A percentile compares a stretch with the other conserved stretches of the same genome.
These are phyloP conservation scores for Isaurus tuberculatus DNA, from an alignment of 92 coral and sea anemone genomes.

Conservation along the genomic window DNA sequence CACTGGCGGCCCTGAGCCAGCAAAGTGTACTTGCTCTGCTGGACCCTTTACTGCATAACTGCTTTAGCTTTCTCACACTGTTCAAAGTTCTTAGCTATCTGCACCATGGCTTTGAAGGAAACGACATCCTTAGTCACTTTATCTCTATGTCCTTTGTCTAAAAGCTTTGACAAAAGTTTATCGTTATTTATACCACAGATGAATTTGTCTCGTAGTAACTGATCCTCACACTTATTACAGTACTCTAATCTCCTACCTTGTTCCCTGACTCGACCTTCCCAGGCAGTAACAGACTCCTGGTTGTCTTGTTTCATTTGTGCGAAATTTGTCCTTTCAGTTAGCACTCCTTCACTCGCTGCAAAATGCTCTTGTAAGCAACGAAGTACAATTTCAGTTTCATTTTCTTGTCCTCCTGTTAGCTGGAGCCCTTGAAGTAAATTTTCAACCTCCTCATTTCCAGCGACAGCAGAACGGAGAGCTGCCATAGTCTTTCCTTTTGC, in stretches of 20 bases:
- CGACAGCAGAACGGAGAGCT: constrained; percentile 62
- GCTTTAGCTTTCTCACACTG: constrained; percentile 43
- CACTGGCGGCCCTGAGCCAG: constrained; percentile 26
- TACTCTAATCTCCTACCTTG: constrained; percentile 57
- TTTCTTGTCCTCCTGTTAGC: constrained; percentile 47
- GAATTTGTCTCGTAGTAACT: constrained; percentile 50
- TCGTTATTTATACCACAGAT: constrained; percentile 54
- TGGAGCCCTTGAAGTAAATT: constrained; percentile 58
- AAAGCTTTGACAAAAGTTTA: constrained; percentile 50
- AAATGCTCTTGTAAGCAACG: constrained; percentile 55
- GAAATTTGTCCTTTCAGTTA: constrained; percentile 56
- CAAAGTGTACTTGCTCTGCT: constrained; percentile 41
- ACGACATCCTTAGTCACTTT: constrained; percentile 32
- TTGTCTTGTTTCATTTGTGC: constrained; percentile 61
- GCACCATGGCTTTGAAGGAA: constrained; percentile 42
- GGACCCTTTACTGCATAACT: constrained; percentile 52
- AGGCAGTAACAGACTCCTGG: constrained; percentile 62
- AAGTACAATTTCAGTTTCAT: constrained; percentile 47
- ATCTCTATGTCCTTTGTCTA: constrained; percentile 55
- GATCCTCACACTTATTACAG: constrained; percentile 59
- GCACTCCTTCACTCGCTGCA: constrained; percentile 49
- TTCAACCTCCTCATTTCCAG: constrained; percentile 58
- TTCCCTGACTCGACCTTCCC: constrained; percentile 57
- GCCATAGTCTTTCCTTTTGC: constrained; percentile 60
- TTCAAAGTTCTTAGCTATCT: constrained; percentile 48